Evolutionary conservation across 2,888 invertebrate species (phyloP).

Genomic region (Rhabditophanes sp.): DNA sequence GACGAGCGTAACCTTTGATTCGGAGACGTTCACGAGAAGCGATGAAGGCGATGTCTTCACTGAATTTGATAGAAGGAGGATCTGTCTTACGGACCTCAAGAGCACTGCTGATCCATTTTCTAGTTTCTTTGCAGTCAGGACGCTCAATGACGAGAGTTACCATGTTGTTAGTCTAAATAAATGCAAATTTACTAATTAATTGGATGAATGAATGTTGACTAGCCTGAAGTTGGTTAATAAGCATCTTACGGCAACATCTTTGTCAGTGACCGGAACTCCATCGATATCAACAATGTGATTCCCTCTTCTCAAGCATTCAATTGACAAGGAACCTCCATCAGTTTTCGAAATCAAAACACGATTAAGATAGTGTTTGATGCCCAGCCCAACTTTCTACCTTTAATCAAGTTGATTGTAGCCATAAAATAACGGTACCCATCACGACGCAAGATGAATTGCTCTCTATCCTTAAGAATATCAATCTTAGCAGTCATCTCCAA

Average conservation of each 20-base stretch:
- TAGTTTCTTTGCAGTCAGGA: slow-evolving; percentile 16
- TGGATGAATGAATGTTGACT: too few species aligned
- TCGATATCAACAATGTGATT: slow-evolving; percentile 20
- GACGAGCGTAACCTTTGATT: slow-evolving; percentile 1
- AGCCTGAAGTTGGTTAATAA: too few species aligned
- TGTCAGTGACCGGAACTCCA: slow-evolving; percentile 17
- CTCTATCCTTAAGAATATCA: slow-evolving; percentile 27
- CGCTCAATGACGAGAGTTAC: slow-evolving; percentile 15
- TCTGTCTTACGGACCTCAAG: slow-evolving; percentile 9
- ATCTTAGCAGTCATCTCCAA: slow-evolving; percentile 19
- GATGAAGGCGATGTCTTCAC: slow-evolving; percentile 17
- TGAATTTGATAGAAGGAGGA: slow-evolving; percentile 17
- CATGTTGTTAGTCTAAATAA: slow-evolving; percentile 8
- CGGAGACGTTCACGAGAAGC: slow-evolving; percentile 8
- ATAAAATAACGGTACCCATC: slow-evolving; percentile 23
- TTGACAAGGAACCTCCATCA: slow-evolving; percentile 21
- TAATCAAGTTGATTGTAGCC: slow-evolving; percentile 17
- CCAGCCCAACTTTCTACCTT: slow-evolving; percentile 29
- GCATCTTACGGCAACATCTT: slow-evolving; percentile 22
- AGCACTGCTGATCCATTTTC: slow-evolving; percentile 12
- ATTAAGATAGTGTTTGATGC: slow-evolving; percentile 33
- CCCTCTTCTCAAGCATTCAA: slow-evolving; percentile 12
- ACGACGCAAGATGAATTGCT: slow-evolving; percentile 26
- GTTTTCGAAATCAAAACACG: slow-evolving; percentile 28
- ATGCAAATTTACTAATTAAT: neutral